Percentiles rank a stretch among this genome's conserved stretches.
Conservation (phyloP, 2,888 invertebrate genomes). For the Mechanitis mazaeus region DNA sequence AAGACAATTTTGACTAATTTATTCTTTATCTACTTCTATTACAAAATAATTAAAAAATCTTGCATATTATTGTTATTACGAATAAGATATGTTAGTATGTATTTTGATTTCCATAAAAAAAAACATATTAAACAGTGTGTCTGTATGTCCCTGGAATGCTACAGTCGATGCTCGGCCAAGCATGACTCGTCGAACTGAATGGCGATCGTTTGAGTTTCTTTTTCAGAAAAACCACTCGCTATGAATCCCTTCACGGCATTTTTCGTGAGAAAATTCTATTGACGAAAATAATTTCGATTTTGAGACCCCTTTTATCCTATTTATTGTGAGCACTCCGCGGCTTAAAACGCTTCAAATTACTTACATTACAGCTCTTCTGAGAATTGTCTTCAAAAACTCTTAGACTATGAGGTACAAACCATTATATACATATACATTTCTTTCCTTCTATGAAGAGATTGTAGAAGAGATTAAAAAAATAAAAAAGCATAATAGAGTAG, state of each 20-base stretch:
- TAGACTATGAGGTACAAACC: too few relatives aligned
- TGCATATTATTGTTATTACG: neutral
- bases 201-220: slow-evolving; percentile 24
- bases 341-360: slow-evolving; percentile 33
- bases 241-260: slow-evolving; percentile 50
- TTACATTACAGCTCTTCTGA: slow-evolving; percentile 25
- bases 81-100: neutral
- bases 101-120: neutral
- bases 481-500: neutral
- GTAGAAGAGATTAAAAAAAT: too few relatives aligned
- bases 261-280: slow-evolving; percentile 60
- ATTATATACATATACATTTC: too few relatives aligned
- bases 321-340: slow-evolving; percentile 38
- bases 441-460: too few relatives aligned
- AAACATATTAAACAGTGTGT: neutral
- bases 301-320: slow-evolving; percentile 47
- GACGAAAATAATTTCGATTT: slow-evolving; percentile 56
- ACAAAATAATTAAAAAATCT: neutral
- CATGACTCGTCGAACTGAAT: slow-evolving; percentile 25
- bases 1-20: too few relatives aligned
- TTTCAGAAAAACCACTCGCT: slow-evolving; percentile 34
- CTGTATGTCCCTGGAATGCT: slow-evolving; percentile 17
- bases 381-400: slow-evolving; percentile 5
- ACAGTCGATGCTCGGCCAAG: slow-evolving; percentile 24
- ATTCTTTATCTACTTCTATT: too few relatives aligned